These are phyloP conservation scores for Prunella strophiata DNA, from an alignment of 2,797 vertebrate genomes.

Conservation along the genomic window DNA sequence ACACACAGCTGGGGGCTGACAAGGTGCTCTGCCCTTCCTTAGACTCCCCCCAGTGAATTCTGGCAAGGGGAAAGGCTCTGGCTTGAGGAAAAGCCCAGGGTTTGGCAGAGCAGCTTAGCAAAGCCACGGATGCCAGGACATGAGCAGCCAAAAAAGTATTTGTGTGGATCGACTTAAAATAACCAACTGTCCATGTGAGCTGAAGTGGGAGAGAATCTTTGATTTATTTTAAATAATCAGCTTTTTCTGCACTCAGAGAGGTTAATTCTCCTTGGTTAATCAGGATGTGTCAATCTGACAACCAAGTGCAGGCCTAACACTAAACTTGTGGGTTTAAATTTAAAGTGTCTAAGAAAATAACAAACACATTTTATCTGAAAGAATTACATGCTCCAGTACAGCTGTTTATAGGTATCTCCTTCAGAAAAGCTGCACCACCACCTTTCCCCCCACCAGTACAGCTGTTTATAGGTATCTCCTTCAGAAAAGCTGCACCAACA, in stretches of 20 bases:
- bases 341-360: background rate
- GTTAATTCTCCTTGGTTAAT: slow-evolving; percentile 16
- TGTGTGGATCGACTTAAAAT: background rate
- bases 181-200: rapidly evolving
- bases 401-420: slow-evolving; percentile 8
- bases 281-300: background rate
- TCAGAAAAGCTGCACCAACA: background rate
- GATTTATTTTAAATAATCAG: background rate
- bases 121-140: rapidly evolving
- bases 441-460: background rate
- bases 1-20: background rate
- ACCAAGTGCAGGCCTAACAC: background rate
- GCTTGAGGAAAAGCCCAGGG: background rate
- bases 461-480: slow-evolving; percentile 8
- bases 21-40: background rate
- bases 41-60: background rate
- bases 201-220: background rate
- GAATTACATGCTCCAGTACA: slow-evolving; percentile 20
- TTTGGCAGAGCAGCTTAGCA: background rate
- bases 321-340: background rate
- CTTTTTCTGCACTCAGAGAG: background rate
- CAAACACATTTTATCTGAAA: background rate
- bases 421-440: background rate
- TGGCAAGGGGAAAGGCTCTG: background rate
- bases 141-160: background rate